A percentile compares a stretch with the other conserved stretches of the same genome.
Evolutionary conservation across 2,113 vertebrate species (phyloP).

Genomic region (Pterocles burchelli): DNA sequence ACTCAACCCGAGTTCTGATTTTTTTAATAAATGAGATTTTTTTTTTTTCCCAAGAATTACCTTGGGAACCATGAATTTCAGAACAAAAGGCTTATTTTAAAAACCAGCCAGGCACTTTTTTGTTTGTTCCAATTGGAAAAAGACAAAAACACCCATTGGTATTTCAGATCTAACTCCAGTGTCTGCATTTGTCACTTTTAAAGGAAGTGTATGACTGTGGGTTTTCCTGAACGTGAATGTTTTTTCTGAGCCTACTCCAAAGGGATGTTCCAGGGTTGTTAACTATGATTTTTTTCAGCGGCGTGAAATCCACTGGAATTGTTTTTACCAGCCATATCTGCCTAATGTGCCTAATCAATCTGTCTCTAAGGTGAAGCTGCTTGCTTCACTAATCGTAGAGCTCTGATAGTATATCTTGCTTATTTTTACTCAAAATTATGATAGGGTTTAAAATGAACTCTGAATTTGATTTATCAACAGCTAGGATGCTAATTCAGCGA

Average conservation of each 20-base stretch:
- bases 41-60: neutral
- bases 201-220: neutral
- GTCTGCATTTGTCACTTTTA: neutral
- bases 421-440: slow-evolving; percentile 43
- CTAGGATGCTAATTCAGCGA: slow-evolving; percentile 22
- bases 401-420: neutral
- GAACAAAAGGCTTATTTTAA: neutral
- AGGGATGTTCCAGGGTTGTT: slow-evolving; percentile 5
- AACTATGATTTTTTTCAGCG: slow-evolving; percentile 28
- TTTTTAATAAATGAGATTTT: neutral
- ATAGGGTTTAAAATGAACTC: slow-evolving; percentile 5
- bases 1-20: rapidly evolving
- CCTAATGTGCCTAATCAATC: slow-evolving; percentile 29
- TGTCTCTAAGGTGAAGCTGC: neutral
- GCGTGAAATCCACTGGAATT: neutral
- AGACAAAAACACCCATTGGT: neutral
- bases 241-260: neutral
- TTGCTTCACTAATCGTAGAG: neutral
- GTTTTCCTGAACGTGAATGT: neutral
- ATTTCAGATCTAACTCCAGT: neutral
- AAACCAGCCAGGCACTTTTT: neutral
- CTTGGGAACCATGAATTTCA: neutral
- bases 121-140: neutral
- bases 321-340: neutral
- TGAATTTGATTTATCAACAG: slow-evolving; percentile 53